Evolutionary conservation across 2,888 invertebrate species (phyloP).

Genomic region (Eupeodes latifasciatus): DNA sequence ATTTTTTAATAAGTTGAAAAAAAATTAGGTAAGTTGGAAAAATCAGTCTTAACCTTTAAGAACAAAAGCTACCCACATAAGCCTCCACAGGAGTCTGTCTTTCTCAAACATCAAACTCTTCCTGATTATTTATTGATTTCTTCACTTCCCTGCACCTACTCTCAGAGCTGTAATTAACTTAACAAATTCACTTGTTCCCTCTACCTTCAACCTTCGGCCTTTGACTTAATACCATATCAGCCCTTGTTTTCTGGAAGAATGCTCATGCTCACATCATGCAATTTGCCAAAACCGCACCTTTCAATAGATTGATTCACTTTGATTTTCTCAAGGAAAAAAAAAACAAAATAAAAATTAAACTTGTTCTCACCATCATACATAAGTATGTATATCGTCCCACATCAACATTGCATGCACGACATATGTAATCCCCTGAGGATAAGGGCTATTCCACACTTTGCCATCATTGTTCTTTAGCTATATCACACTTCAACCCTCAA

Average conservation of each 20-base stretch:
- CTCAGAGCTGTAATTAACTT: neutral
- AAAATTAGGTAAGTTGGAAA: too few relatives aligned
- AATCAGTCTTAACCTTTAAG: too few relatives aligned
- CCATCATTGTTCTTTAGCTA: slow-evolving; percentile 27
- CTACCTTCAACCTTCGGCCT: neutral
- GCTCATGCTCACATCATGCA: slow-evolving; percentile 26
- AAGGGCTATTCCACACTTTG: slow-evolving; percentile 41
- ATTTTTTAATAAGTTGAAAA: too few relatives aligned
- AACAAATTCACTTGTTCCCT: slow-evolving; percentile 33
- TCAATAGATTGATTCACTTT: slow-evolving; percentile 50
- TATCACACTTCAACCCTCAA: slow-evolving; percentile 41
- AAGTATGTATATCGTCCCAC: slow-evolving; percentile 3
- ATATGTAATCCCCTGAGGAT: slow-evolving; percentile 59
- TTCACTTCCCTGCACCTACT: too few relatives aligned
- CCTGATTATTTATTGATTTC: too few relatives aligned
- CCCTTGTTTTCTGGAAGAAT: slow-evolving; percentile 25
- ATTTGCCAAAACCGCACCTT: slow-evolving; percentile 20
- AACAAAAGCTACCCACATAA: too few relatives aligned
- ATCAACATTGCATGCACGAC: slow-evolving; percentile 38
- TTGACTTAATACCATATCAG: neutral
- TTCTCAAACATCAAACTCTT: too few relatives aligned
- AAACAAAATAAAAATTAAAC: neutral
- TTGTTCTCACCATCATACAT: slow-evolving; percentile 28
- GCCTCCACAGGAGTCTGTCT: too few relatives aligned
- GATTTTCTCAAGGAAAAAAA: slow-evolving; percentile 17